These are phyloP conservation scores for Drosophila rufa DNA, from an alignment of 1,140 invertebrate genomes.

Conservation along the genomic window DNA sequence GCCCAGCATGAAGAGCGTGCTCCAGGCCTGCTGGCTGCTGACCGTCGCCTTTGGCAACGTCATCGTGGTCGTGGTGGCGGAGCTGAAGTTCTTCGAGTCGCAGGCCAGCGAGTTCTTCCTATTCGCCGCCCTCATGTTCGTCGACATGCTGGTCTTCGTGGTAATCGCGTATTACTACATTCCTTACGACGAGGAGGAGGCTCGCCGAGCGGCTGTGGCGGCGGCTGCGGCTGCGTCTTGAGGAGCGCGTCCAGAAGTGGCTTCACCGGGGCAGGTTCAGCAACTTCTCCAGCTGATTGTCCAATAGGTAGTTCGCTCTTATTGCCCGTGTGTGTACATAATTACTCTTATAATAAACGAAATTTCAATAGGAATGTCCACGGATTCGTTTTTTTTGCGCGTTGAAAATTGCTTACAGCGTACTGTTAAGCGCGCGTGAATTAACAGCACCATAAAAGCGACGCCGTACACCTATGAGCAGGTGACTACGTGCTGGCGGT, in stretches of 20 bases:
- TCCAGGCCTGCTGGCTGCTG: constrained; percentile 95
- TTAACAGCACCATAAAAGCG: no score
- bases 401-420: neutral
- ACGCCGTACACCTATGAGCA: no score
- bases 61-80: constrained; percentile 93
- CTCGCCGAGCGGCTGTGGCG: constrained; percentile 8
- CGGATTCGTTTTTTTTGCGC: constrained; percentile 3
- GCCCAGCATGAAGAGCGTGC: constrained; percentile 94
- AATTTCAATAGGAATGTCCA: neutral
- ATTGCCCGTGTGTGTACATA: neutral
- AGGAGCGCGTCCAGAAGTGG: constrained; percentile 12
- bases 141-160: constrained; percentile 93
- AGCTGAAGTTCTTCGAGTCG: constrained; percentile 73
- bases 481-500: no score
- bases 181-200: constrained; percentile 51
- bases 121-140: constrained; percentile 93
- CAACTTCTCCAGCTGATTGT: no score
- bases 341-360: neutral
- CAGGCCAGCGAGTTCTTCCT: constrained; percentile 92
- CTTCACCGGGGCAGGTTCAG: neutral
- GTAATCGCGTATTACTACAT: constrained; percentile 90
- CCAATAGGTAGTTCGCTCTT: neutral
- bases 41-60: constrained; percentile 97
- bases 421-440: constrained; percentile 3
- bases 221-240: neutral